A percentile compares a stretch with the other conserved stretches of the same genome.
phyloP scores from a whole-genome alignment of 2,797 vertebrate genomes.

The Phrynocephalus guinanensis region DNA sequence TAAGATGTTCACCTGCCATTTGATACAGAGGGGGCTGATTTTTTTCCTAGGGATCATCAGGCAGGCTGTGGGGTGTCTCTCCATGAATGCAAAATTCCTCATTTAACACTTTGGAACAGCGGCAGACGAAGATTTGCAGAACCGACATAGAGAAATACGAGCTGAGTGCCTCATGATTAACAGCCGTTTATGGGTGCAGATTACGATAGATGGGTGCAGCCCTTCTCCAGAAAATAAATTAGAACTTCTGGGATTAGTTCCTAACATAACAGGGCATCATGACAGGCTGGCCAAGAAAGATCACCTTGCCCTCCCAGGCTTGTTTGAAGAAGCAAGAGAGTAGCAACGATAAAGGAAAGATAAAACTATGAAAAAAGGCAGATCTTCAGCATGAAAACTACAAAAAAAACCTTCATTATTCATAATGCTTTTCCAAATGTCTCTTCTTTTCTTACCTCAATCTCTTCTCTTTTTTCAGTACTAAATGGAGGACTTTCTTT shows the following conservation, averaged over 20 bases:
- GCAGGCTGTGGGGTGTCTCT: not conserved
- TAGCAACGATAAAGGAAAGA: not conserved
- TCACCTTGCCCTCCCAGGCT: not conserved
- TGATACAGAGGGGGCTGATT: slow-evolving; percentile 46
- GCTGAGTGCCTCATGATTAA: not conserved
- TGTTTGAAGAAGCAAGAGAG: not conserved
- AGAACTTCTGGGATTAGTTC: not conserved
- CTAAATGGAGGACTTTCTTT: too few relatives aligned
- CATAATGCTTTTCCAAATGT: too few relatives aligned
- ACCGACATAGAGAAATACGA: not conserved
- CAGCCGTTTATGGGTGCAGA: not conserved
- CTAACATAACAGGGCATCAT: slow-evolving; percentile 6
- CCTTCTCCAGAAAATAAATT: slow-evolving; percentile 2
- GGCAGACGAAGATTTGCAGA: not conserved
- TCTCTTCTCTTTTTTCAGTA: too few relatives aligned
- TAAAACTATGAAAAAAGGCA: not conserved
- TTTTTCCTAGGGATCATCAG: not conserved
- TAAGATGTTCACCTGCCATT: slow-evolving; percentile 53
- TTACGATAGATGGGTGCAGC: not conserved
- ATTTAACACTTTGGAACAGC: not conserved
- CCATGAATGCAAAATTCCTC: slow-evolving; percentile 35
- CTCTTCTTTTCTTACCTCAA: too few relatives aligned
- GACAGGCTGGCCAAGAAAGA: slow-evolving; percentile 20
- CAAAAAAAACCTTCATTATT: not conserved
- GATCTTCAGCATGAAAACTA: too few relatives aligned